Base-by-base conservation (phyloP, 2,797 vertebrate species). In the Ambastaia sidthimunki region DNA sequence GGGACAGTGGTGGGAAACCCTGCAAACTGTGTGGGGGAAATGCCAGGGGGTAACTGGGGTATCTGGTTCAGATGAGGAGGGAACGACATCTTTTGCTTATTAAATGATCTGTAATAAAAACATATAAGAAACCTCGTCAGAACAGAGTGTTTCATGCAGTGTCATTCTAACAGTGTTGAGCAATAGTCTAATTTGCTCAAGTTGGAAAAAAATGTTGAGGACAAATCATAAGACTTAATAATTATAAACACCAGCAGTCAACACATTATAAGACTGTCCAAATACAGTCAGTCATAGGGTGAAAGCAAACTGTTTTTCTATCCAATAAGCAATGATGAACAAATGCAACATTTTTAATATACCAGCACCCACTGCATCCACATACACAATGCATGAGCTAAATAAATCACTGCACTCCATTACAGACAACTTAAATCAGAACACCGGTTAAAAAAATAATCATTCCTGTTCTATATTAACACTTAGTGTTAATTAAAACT, bases 31-130 rank as follows among this genome's bases (percentile, higher is more conserved):
- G 97, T 95, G 70, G 96, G 97, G 60, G 97, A 96, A 54, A 99
- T 96, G 84, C 97, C 97, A 2, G 98, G 97, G 74, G 97, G 97
- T 59, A 98, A 95, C 0, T 94, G 90, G 78, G 95, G 94, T 85
- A 96, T 95, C 85, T 97, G 97, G 93, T 98, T 99, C 88, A 99
- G 93, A 91, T 99, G 97, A 89, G 98, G 98, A 84, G 97, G 97
- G 74, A 97, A 99, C 81, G 98, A 99, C 98, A 99, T 99, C 88
- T 89, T 95, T 37, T 76, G 65, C 16, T 67, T 15, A 11, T 13
- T 18, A 28, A 71, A 57, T 1, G 50, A 76, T 25, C 76, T 78
- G 55, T 62, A 37, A 60, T 7, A 48, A 6, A 60, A 18, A 77
- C 21, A 1, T 5, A 68, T 12, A 21, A 37, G 19, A 2, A 67